These are phyloP conservation scores for Grapholita molesta DNA, from an alignment of 1,140 invertebrate genomes.

Conservation along the genomic window DNA sequence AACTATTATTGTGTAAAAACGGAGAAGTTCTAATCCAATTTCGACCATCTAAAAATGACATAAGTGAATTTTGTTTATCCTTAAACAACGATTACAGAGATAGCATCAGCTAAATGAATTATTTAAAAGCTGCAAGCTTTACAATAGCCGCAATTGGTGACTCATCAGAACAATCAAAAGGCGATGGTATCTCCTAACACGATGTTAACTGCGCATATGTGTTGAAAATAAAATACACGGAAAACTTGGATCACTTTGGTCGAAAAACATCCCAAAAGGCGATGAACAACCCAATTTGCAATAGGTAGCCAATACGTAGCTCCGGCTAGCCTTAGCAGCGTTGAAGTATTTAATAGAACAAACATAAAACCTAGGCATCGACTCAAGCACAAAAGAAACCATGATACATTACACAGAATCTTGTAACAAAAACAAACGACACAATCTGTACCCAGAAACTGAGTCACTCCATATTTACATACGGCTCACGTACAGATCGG, in stretches of 20 bases:
- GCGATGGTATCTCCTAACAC: slow-evolving; percentile 41
- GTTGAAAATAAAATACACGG: too few relatives aligned
- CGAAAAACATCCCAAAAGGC: too few relatives aligned
- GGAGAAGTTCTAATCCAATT: too few relatives aligned
- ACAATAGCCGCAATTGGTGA: neutral
- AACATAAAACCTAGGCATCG: neutral
- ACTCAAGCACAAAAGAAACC: neutral
- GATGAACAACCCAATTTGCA: too few relatives aligned
- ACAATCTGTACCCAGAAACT: slow-evolving; percentile 12
- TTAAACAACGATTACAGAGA: neutral
- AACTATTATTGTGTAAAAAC: too few relatives aligned
- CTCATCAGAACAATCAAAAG: slow-evolving; percentile 22
- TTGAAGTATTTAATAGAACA: neutral
- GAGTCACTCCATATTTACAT: slow-evolving; percentile 9
- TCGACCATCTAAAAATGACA: too few relatives aligned
- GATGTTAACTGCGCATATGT: slow-evolving; percentile 38
- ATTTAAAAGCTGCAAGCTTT: neutral
- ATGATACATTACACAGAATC: slow-evolving; percentile 8
- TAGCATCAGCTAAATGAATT: neutral
- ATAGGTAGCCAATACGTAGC: too few relatives aligned
- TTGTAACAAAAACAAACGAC: slow-evolving; percentile 6
- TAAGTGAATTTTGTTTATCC: too few relatives aligned
- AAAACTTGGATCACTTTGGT: too few relatives aligned
- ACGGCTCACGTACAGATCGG: slow-evolving; percentile 1
- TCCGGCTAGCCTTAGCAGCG: neutral